phyloP scores from a whole-genome alignment of 2,888 invertebrate species.

The Proisotoma minuta region DNA sequence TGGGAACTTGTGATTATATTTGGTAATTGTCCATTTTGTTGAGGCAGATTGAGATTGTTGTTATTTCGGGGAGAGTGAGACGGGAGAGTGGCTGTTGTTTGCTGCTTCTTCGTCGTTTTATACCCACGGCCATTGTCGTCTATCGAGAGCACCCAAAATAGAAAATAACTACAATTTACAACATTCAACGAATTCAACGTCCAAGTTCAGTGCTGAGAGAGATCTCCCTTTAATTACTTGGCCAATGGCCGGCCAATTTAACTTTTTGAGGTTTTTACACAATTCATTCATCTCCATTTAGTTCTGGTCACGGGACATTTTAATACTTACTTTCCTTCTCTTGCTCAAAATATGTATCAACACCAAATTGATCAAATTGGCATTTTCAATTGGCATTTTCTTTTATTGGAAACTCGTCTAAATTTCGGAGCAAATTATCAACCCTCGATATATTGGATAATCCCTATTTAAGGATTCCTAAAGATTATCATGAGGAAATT shows the following conservation, averaged over 20 bases:
- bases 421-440: no score
- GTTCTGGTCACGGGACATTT: background rate
- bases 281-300: no score
- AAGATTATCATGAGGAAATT: background rate
- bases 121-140: slow-evolving; percentile 2
- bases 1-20: no score
- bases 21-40: no score
- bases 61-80: slow-evolving; percentile 7
- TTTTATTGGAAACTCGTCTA: no score
- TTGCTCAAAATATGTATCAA: no score
- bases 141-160: slow-evolving; percentile 4
- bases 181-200: background rate
- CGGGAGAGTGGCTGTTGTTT: no score
- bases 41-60: background rate
- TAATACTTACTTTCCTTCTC: no score
- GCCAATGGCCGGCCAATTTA: no score
- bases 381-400: no score
- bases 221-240: background rate
- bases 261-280: no score
- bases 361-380: no score
- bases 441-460: background rate
- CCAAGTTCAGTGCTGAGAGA: background rate
- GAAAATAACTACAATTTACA: slow-evolving; percentile 6
- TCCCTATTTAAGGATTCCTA: background rate
- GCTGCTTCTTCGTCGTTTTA: slow-evolving; percentile 7